A percentile compares a stretch with the other conserved stretches of the same genome.
These are phyloP conservation scores for Erethizon dorsatum DNA, from an alignment of 2,797 vertebrate species.

Conservation along the genomic window DNA sequence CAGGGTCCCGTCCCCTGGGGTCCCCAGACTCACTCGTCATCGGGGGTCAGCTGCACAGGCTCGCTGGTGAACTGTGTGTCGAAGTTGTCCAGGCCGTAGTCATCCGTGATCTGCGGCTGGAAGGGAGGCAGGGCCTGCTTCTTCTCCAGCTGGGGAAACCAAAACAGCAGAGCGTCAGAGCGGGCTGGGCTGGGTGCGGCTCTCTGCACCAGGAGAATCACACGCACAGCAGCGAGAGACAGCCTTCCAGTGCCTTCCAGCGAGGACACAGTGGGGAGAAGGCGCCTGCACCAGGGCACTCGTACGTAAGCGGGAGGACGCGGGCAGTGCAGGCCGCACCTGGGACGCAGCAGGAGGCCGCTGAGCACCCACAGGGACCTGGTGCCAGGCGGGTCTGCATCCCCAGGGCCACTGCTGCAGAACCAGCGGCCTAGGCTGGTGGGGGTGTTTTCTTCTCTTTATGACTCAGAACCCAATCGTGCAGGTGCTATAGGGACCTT, in stretches of 20 bases:
- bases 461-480: background rate
- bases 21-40: constrained; percentile 94
- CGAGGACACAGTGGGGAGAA: background rate
- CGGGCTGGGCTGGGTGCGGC: accelerated
- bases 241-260: no score
- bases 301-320: background rate
- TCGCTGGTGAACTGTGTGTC: constrained; percentile 99
- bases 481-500: background rate
- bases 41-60: constrained; percentile 98
- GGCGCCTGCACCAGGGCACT: background rate
- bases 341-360: accelerated
- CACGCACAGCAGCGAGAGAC: no score
- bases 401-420: background rate
- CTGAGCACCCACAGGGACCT: background rate
- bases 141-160: constrained; percentile 94
- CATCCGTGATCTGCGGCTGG: constrained; percentile 98
- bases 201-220: background rate
- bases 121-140: constrained; percentile 96
- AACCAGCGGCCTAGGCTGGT: accelerated
- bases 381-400: background rate
- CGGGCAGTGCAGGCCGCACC: accelerated
- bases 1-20: background rate
- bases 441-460: no score
- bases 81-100: constrained; percentile 98
- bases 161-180: accelerated